Evolutionary conservation across 2,797 vertebrate species (phyloP).

Genomic region (Decapterus maruadsi): DNA sequence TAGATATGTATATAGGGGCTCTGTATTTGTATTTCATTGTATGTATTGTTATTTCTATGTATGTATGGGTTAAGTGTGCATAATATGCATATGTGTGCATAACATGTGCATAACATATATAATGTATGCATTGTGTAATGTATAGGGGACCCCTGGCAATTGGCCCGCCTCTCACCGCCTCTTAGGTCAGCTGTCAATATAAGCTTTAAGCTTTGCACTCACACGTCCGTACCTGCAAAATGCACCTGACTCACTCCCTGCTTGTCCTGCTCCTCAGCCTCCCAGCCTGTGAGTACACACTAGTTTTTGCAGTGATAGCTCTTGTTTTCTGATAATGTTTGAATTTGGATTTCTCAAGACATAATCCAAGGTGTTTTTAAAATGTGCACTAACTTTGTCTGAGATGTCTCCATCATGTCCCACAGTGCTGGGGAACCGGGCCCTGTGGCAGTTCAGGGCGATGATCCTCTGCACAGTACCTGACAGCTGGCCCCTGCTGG

Average conservation of each 20-base stretch:
- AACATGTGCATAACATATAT: neutral
- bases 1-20: neutral
- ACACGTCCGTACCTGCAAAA: conserved; percentile 17
- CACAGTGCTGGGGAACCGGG: conserved; percentile 29
- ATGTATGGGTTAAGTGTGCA: neutral
- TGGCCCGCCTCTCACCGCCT: conserved; percentile 13
- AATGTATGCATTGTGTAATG: conserved; percentile 12
- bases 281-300: conserved; percentile 33
- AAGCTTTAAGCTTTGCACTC: neutral
- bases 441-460: conserved; percentile 72
- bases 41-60: neutral
- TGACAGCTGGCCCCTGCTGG: conserved; percentile 60
- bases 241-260: conserved; percentile 37
- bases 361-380: neutral
- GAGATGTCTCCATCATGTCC: neutral
- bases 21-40: neutral
- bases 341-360: neutral
- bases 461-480: conserved; percentile 71
- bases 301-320: neutral
- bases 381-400: neutral
- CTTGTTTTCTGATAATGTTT: neutral
- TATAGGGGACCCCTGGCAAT: conserved; percentile 15
- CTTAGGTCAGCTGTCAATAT: conserved; percentile 5
- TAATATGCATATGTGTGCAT: neutral
- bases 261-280: conserved; percentile 42